A percentile compares a stretch with the other conserved stretches of the same genome.
These are phyloP conservation scores for Dicyrtomina minuta DNA, from an alignment of 2,888 invertebrate species.

Conservation along the genomic window DNA sequence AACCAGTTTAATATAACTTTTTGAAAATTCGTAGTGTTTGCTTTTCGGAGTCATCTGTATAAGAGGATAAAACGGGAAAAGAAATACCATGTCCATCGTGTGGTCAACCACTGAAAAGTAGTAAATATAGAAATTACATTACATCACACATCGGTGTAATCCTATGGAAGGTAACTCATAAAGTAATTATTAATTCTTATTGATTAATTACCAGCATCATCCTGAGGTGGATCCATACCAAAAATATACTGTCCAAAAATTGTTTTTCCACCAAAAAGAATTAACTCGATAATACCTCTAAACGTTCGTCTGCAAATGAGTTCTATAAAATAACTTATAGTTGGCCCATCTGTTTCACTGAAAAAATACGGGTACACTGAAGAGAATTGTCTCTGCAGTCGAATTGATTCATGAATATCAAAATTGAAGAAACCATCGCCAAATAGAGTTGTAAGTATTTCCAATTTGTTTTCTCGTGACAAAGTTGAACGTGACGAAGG, in stretches of 20 bases:
- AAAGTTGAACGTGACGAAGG: neutral
- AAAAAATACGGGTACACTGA: slow-evolving; percentile 2
- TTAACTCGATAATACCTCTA: too few relatives aligned
- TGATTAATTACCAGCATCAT: neutral
- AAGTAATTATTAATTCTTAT: too few relatives aligned
- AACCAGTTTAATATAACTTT: neutral
- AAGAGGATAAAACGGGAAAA: neutral
- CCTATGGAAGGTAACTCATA: too few relatives aligned
- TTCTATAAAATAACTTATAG: neutral
- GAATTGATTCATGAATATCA: slow-evolving; percentile 1
- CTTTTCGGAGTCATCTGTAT: too few relatives aligned
- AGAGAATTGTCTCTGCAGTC: neutral
- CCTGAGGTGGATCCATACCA: neutral
- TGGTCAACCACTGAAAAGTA: neutral
- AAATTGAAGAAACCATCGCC: slow-evolving; percentile 5
- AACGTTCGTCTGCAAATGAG: neutral
- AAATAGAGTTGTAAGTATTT: neutral
- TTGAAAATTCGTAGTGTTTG: slow-evolving; percentile 1
- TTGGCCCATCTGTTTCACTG: neutral
- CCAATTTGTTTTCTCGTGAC: neutral
- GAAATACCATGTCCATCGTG: neutral
- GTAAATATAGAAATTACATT: too few relatives aligned
- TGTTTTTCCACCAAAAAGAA: neutral
- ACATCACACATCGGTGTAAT: too few relatives aligned
- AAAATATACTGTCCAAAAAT: neutral